Base-by-base conservation (phyloP, 2,113 vertebrate species). In the Conger conger region DNA sequence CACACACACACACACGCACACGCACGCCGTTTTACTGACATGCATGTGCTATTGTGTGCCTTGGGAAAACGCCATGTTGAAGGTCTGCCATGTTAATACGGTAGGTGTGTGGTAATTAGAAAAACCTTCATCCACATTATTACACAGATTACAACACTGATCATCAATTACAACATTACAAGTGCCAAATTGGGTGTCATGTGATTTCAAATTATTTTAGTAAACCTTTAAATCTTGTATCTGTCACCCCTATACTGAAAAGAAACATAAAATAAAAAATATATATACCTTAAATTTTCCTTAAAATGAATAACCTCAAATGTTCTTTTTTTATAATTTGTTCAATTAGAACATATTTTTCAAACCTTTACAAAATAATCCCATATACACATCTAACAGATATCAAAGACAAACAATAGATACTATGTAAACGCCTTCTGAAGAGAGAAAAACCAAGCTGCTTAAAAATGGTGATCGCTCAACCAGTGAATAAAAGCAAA, bases 391-490 rank as follows among this genome's bases (percentile, higher is more conserved):
- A n/a, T 68, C 2, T 27, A 8, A 7, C 9, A 68, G 23, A n/a
- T n/a, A 68, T 68, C 40, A 68, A 68, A 6, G 23, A 68, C 27
- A 4, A 20, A 68, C 27, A 16, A 27, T 68, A 68, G 60, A n/a
- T 68, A 0, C 60, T 68, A 1, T 4, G 60, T 18, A 73, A 8
- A 33, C 6, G n/a, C 27, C 68, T 73, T 73, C 33, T n/a, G 68
- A 73, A 73, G 27, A 11, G n/a, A 73, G 13, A n/a, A n/a, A 73
- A 73, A n/a, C 68, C 23, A 73, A 33, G 68, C n/a, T 73, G 86
- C 82, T 87, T 90, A 88, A 93, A 94, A 94, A 92, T 92, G 92
- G 92, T 91, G 90, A 93, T 93, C 92, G 91, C 86, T 87, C 87
- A 73, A 76, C 91, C 88, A 91, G 87, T 93, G 93, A 94, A 94